Conservation (phyloP, 2,113 vertebrate species). For the Sarotherodon lohbergeri region DNA sequence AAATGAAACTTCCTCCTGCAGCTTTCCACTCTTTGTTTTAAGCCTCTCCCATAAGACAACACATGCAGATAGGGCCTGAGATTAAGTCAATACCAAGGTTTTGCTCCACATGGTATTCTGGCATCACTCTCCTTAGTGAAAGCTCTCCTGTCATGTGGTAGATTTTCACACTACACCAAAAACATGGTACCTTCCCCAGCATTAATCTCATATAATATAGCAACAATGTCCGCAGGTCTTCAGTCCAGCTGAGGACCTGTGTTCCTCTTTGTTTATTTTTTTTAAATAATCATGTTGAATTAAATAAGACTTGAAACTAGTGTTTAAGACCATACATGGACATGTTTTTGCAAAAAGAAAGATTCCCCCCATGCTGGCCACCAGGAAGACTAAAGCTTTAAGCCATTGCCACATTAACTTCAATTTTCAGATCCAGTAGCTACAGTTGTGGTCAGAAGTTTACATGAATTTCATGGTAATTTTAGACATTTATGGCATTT, state of each 20-base stretch:
- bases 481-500: neutral
- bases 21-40: neutral
- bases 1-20: neutral
- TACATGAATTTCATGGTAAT: neutral
- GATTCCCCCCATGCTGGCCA: neutral
- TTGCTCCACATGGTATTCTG: neutral
- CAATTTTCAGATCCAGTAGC: neutral
- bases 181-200: neutral
- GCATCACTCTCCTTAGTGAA: neutral
- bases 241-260: neutral
- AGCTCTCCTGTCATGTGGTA: neutral
- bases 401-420: neutral
- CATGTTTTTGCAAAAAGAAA: neutral
- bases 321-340: neutral
- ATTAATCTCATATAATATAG: neutral
- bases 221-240: fast-evolving
- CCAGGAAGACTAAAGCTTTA: neutral
- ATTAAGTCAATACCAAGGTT: neutral
- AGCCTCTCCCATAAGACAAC: neutral
- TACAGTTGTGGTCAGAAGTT: neutral
- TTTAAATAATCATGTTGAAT: neutral
- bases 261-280: neutral
- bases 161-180: neutral
- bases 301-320: neutral
- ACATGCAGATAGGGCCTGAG: neutral